Base-by-base conservation (phyloP, 64 coral and sea anemone species). In the Montipora efflorescens region DNA sequence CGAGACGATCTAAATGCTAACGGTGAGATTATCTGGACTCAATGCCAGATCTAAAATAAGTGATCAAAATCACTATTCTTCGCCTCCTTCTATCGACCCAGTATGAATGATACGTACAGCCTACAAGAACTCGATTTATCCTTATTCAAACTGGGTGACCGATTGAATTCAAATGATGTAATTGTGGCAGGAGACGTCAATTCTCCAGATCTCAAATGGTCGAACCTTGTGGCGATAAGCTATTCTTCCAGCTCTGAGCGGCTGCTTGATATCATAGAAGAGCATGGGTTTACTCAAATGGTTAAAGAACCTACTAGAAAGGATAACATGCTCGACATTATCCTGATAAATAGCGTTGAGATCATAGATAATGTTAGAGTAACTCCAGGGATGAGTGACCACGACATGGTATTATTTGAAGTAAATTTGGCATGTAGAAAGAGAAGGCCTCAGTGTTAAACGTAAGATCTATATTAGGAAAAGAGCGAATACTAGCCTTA, bases 11-110 rank as follows among this genome's bases (percentile, higher is more conserved):
- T 66, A 16, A 20, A 91, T 25, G 47, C 90, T 3, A 76, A 91
- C 67, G 83, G 90, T 57, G 90, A 91, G 90, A 82, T 82, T 66
- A 81, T 91, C 36, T 82, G 79, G 79, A 70, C 90, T 43, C 90
- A 90, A 90, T 90, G 89, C 19, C 89, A 81, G 48, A 67, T 81
- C 86, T 2, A 76, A 76, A 79, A 61, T 4, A 80, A 68, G 78
- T 47, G 36, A 67, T 68, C 89, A 78, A 76, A 89, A 81, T 90
- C 89, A 18, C 15, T 81, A 44, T 90, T 67, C 64, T 70, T 90
- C 66, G 88, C 52, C 52, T 80, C 88, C 51, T 90, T 66, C 76
- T 90, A 79, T 79, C 88, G 52, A 13, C 88, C 88, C 51, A 90
- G 59, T 19, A 90, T 43, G 66, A 61, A 20, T 19, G 88, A 90